Evolutionary conservation across 2,113 vertebrate species (phyloP).

Genomic region (Pelusios castaneus): DNA sequence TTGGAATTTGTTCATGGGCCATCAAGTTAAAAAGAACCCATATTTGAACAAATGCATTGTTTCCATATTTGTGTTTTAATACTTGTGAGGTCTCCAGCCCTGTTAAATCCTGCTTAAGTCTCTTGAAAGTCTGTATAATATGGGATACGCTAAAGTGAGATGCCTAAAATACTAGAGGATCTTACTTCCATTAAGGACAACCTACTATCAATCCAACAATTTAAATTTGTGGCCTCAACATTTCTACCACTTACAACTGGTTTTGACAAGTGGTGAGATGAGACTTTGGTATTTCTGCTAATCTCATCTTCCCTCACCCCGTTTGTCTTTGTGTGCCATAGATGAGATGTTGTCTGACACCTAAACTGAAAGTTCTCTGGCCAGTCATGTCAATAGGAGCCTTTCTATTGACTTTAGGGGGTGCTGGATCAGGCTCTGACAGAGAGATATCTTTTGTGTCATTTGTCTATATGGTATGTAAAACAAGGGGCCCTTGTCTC

Average conservation of each 20-base stretch:
- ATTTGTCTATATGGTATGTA: neutral
- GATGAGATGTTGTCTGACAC: neutral
- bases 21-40: neutral
- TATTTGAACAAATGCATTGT: neutral
- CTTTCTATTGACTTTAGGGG: neutral
- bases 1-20: neutral
- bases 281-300: neutral
- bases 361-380: neutral
- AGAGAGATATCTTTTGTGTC: neutral
- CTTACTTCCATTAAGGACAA: neutral
- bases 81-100: neutral
- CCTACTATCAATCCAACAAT: neutral
- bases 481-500: neutral
- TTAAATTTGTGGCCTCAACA: too few species aligned
- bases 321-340: neutral
- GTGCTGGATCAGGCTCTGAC: neutral
- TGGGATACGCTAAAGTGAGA: neutral
- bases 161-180: neutral
- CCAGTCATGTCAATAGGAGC: neutral
- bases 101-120: neutral
- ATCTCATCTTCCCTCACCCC: neutral
- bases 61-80: neutral
- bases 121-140: neutral
- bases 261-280: neutral
- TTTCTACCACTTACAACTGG: neutral